Conservation (phyloP, 2,113 vertebrate species). For the Picathartes gymnocephalus region DNA sequence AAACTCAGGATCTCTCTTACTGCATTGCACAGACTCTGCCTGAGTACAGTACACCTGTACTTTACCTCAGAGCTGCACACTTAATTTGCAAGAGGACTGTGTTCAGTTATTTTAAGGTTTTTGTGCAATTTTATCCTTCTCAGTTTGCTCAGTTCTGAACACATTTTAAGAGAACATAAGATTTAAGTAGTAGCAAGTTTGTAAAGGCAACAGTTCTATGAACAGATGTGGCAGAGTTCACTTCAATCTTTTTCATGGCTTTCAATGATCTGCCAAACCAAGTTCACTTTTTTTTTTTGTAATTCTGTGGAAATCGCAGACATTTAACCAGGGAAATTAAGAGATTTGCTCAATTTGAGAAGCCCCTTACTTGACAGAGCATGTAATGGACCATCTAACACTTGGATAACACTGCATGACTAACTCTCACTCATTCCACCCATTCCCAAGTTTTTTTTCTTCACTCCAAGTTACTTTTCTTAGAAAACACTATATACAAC, state of each 20-base stretch:
- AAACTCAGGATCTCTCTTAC: neutral
- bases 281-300: neutral
- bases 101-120: neutral
- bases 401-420: neutral
- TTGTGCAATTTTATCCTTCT: neutral
- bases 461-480: neutral
- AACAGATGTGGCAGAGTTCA: neutral
- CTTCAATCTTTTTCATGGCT: neutral
- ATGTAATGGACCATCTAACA: neutral
- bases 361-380: neutral
- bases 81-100: neutral
- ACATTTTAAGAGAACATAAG: neutral
- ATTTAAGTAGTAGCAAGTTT: neutral
- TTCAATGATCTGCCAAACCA: neutral
- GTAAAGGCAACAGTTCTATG: neutral
- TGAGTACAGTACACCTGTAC: neutral
- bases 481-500: neutral
- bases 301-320: neutral
- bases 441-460: neutral
- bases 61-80: neutral
- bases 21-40: neutral
- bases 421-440: neutral
- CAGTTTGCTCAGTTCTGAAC: neutral
- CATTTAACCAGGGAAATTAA: neutral
- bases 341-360: neutral